These are phyloP conservation scores for Hypothenemus hampei DNA, from an alignment of 1,140 invertebrate genomes.

Conservation along the genomic window DNA sequence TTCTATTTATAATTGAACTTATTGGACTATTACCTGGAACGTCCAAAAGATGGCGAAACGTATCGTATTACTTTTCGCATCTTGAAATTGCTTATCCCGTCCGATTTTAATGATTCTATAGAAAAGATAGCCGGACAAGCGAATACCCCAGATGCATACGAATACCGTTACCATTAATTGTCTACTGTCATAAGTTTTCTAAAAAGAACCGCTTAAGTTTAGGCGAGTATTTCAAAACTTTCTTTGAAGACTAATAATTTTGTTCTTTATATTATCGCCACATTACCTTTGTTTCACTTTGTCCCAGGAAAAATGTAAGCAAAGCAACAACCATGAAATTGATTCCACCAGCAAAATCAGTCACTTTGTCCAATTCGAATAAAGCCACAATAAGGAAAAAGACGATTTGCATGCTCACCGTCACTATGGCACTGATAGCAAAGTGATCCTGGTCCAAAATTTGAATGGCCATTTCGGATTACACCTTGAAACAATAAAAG, in stretches of 20 bases:
- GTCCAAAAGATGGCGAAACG: conserved; percentile 87
- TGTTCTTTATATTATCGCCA: not conserved
- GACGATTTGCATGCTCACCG: conserved; percentile 78
- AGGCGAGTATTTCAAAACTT: conserved; percentile 13
- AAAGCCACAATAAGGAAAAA: conserved; percentile 82
- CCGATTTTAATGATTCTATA: conserved; percentile 87
- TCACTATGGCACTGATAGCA: conserved; percentile 82
- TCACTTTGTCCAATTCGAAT: conserved; percentile 84
- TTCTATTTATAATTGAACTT: not conserved
- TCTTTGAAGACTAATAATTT: conserved; percentile 1
- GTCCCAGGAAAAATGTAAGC: conserved; percentile 79
- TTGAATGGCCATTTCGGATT: conserved; percentile 58
- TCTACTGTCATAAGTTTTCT: conserved; percentile 73
- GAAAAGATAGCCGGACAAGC: conserved; percentile 79
- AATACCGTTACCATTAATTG: conserved; percentile 84
- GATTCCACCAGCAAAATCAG: conserved; percentile 86
- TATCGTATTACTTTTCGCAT: conserved; percentile 78
- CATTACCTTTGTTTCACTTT: conserved; percentile 63
- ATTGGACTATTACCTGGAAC: conserved; percentile 67
- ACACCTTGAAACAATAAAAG: too few relatives aligned
- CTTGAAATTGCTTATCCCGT: conserved; percentile 84
- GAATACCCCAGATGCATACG: conserved; percentile 78
- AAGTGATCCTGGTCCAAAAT: conserved; percentile 82
- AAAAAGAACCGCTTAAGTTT: conserved; percentile 42
- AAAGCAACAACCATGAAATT: conserved; percentile 87